Evolutionary conservation across 2,797 vertebrate species (phyloP), one percentile per base, ranked within the genome.

Genomic region (Epinephelus malabaricus): DNA sequence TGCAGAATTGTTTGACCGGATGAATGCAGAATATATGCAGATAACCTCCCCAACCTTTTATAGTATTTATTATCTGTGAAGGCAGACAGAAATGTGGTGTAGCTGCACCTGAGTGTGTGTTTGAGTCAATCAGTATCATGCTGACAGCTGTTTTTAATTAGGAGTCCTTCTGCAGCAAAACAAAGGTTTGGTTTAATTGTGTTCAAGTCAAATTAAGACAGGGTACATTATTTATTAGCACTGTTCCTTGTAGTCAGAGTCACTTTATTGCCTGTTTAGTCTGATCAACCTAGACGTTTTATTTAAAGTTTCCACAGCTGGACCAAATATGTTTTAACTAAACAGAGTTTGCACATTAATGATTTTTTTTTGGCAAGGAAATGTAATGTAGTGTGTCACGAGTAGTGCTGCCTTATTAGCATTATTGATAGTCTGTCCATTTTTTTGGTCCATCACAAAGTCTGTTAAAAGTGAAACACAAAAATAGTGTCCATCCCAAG

Each of bases 1-100:
- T 83, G 86, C 82, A 69, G 58, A 61, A 56, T 54, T 46, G 59
- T 47, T 62, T 3, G 64, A 43, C 17, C 47, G 18, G 64, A 65
- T 76, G 14, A 25, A 21, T 54, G 14, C 27, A 64, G 30, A 55
- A 68, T 55, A 11, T 14, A 23, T 58, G 12, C 23, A 70, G 51
- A 54, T 30, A 23, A 21, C 11, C 6, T 49, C 25, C 27, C 55
- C 17, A 60, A 25, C 17, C 2, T 34, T 6, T 13, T 46, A 19
- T 64, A 14, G 5, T 21, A 12, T 43, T 38, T 18, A 14, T 5
- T 13, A n/a, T 58, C 30, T 46, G 3, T 71, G 46, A 38, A 18
- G n/a, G 19, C 11, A 38, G n/a, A 68, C 14, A 23, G 19, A 51
- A 21, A 56, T 58, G 4, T 66, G 9, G 27, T 46, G 27, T 19